Base-by-base conservation (phyloP, 2,888 invertebrate genomes). In the Coenonympha arcania region DNA sequence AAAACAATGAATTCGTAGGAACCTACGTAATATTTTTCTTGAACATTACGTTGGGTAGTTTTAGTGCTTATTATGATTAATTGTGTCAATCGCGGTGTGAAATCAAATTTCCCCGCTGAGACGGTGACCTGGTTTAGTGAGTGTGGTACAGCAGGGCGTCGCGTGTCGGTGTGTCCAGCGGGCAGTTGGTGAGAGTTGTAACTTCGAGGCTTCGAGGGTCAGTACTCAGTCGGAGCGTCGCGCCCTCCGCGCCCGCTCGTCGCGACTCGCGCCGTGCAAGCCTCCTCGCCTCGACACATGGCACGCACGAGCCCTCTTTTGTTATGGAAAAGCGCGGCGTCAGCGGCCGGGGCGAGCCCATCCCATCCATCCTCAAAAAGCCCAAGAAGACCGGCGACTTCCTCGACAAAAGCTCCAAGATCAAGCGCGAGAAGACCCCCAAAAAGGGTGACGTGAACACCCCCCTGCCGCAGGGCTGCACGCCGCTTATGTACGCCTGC, bases 401-500 rank as follows among this genome's bases (percentile, higher is more conserved):
- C 47, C 67, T 86, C 39, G 83, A 86, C 59, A 84, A 84, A 61
- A 85, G 83, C 58, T 69, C 79, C 34, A 86, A 86, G 68, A 79
- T 85, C 60, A 83, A 80, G 61, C 76, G 78, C 8, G 85, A 85
- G 66, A 83, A 78, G 50, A 68, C 75, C 42, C 60, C 73, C 11
- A 79, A 72, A 64, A 79, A 73, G 61, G 71, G 70, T 54, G 79
- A 79, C 76, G 82, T 73, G 66, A 76, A 65, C 66, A 68, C 76
- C 49, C 76, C 82, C 63, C 76, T 90, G 63, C 86, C 86, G 61
- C 88, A 88, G 68, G 93, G 95, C 67, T 94, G 95, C 77, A 93
- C 95, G 58, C 90, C 91, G 64, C 90, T 96, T 70, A 95, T 96
- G 95, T 94, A 95, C 85, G 95, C 95, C 66, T 95, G 95, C 73